Conservation (phyloP, 1,140 invertebrate genomes). For the Linepithema humile region DNA sequence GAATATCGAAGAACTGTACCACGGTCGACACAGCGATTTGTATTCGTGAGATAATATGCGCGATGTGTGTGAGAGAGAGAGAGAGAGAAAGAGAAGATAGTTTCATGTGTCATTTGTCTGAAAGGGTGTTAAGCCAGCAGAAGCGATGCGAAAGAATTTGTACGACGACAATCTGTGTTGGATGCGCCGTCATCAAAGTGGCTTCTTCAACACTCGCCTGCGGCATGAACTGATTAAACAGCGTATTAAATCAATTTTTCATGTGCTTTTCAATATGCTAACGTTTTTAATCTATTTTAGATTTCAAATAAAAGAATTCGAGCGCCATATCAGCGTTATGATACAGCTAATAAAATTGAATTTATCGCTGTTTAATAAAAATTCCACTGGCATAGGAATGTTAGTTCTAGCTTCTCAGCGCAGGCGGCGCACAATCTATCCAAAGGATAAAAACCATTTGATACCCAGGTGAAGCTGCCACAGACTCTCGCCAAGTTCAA, state of each 20-base stretch:
- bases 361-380: conserved; percentile 1
- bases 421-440: not conserved
- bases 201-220: not conserved
- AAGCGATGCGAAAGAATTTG: conserved; percentile 8
- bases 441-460: not conserved
- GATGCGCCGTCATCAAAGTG: conserved; percentile 4
- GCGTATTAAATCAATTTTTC: not conserved
- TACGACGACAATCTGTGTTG: conserved; percentile 5
- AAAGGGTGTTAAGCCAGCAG: not conserved
- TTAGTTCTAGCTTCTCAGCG: conserved; percentile 24
- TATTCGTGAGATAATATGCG: not conserved
- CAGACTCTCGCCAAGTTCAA: conserved; percentile 20
- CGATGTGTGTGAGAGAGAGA: not conserved
- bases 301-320: not conserved
- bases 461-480: not conserved
- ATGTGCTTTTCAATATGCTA: too few species aligned
- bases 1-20: not conserved
- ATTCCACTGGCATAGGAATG: not conserved
- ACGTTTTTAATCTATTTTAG: too few species aligned
- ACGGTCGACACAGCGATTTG: not conserved
- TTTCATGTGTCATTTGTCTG: not conserved
- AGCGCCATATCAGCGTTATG: not conserved
- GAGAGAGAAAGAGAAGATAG: not conserved
- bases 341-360: not conserved
- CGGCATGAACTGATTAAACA: not conserved